A percentile compares a stretch with the other conserved stretches of the same genome.
These are phyloP conservation scores for Podarcis cretensis DNA, from an alignment of 2,113 vertebrate species.

Conservation along the genomic window DNA sequence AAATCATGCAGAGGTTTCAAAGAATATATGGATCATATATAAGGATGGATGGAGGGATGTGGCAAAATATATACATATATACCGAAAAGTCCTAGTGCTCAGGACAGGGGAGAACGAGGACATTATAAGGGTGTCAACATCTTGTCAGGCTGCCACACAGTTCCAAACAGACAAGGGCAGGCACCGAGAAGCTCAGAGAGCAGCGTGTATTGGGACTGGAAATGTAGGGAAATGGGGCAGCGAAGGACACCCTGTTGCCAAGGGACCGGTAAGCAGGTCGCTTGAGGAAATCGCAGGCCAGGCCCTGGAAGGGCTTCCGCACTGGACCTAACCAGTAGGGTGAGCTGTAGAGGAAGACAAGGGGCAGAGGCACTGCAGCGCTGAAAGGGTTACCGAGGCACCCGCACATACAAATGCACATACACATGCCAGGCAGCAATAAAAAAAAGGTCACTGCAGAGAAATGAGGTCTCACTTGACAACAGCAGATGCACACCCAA, in stretches of 20 bases:
- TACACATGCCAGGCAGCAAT: slow-evolving; percentile 45
- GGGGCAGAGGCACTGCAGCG: background rate
- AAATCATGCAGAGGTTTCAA: slow-evolving; percentile 29
- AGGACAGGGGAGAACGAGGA: background rate
- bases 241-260: background rate
- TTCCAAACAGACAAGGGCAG: background rate
- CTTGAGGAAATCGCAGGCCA: background rate
- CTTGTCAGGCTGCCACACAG: slow-evolving; percentile 23
- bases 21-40: slow-evolving; percentile 21
- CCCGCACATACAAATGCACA: background rate
- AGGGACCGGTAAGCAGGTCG: background rate
- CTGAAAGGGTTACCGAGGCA: background rate
- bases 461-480: slow-evolving; percentile 34
- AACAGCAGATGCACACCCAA: slow-evolving; percentile 18
- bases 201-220: background rate
- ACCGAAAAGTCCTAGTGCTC: background rate
- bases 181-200: background rate
- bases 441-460: slow-evolving; percentile 69
- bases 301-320: background rate
- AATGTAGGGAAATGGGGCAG: background rate
- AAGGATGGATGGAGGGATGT: slow-evolving; percentile 2
- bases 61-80: slow-evolving; percentile 7
- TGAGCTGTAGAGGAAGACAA: background rate
- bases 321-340: slow-evolving; percentile 17
- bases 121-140: background rate